Evolutionary conservation across 2,888 invertebrate genomes (phyloP).

Genomic region (Oscheius sp.): DNA sequence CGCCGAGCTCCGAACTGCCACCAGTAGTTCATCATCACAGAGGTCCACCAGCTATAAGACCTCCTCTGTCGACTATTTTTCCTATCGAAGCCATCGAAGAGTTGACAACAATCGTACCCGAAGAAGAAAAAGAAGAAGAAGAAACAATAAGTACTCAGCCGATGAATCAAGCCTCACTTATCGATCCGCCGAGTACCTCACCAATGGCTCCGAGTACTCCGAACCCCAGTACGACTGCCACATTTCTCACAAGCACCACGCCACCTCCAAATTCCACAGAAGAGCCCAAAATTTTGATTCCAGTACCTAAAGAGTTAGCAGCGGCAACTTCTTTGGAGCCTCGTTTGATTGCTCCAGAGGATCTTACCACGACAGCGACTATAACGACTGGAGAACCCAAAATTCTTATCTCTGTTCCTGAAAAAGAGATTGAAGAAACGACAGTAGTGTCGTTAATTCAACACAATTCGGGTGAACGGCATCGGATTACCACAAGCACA

Average conservation of each 20-base stretch:
- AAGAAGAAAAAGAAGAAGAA: too few relatives aligned
- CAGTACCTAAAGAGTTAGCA: neutral
- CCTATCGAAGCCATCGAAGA: too few relatives aligned
- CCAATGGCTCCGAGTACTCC: too few relatives aligned
- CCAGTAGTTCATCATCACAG: neutral
- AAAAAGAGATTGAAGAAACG: neutral
- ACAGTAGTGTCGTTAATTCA: too few relatives aligned
- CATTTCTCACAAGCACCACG: neutral
- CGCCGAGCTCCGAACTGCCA: too few relatives aligned
- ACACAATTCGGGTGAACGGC: too few relatives aligned
- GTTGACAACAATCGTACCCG: neutral
- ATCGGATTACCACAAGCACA: neutral
- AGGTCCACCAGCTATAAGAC: conserved; percentile 16
- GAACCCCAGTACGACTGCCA: too few relatives aligned
- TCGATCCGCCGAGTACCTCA: too few relatives aligned
- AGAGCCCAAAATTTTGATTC: conserved; percentile 2
- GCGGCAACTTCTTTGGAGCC: too few relatives aligned
- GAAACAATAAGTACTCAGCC: neutral
- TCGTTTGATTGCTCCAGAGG: too few relatives aligned
- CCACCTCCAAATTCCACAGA: neutral
- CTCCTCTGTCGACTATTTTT: too few relatives aligned
- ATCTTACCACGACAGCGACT: neutral
- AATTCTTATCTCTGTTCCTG: neutral
- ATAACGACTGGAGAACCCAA: neutral
- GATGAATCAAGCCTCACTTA: too few relatives aligned